Evolutionary conservation across 35 echinoderm and acorn worm species (phyloP).

Genomic region (Acanthaster planci): DNA sequence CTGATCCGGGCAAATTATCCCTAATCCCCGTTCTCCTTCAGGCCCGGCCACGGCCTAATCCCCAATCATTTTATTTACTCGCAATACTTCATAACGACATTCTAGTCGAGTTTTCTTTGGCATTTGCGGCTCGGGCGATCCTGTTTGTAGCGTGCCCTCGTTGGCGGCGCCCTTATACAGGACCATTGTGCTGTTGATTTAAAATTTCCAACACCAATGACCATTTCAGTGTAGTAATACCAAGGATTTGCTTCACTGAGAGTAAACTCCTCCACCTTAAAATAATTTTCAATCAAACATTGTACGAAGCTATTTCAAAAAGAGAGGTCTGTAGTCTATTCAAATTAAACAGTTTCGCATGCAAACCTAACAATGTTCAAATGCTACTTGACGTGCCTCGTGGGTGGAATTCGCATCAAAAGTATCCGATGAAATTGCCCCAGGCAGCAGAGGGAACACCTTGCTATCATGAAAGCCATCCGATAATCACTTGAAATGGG

Average conservation of each 20-base stretch:
- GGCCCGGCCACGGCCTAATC: not conserved
- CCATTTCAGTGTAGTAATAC: no score
- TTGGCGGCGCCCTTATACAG: not conserved
- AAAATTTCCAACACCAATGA: no score
- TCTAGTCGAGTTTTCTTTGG: slow-evolving; percentile 22
- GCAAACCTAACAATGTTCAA: no score
- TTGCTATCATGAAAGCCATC: not conserved
- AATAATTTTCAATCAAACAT: no score
- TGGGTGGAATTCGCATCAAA: slow-evolving; percentile 3
- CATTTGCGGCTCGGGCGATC: slow-evolving; percentile 10
- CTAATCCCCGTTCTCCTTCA: slow-evolving; percentile 16
- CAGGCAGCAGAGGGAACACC: not conserved
- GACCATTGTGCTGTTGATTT: no score
- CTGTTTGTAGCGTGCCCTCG: not conserved
- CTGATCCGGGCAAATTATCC: slow-evolving; percentile 19
- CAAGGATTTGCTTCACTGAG: no score
- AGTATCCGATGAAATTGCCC: slow-evolving; percentile 12
- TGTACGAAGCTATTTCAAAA: no score
- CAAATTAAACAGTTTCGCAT: no score
- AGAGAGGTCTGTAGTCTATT: no score
- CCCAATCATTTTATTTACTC: slow-evolving; percentile 27
- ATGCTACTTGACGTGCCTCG: not conserved
- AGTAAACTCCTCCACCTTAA: no score
- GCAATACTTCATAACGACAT: slow-evolving; percentile 31
- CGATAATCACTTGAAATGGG: not conserved